A percentile compares a stretch with the other conserved stretches of the same genome.
phyloP scores from a whole-genome alignment of 2,797 vertebrate genomes.

The Tinamus major region DNA sequence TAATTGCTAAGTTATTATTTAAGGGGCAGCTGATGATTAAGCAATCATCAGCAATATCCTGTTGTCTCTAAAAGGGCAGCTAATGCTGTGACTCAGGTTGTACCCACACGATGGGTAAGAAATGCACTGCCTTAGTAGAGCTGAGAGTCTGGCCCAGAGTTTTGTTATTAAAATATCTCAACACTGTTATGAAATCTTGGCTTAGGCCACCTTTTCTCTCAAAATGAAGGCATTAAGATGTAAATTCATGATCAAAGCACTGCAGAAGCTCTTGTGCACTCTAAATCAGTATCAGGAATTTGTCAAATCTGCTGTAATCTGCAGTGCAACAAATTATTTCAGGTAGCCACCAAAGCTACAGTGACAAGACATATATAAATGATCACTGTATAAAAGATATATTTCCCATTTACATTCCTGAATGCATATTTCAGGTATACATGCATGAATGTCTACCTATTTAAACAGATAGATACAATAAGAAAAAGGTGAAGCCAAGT shows the following conservation, averaged over 20 bases:
- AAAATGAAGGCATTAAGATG: not conserved
- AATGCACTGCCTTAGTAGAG: not conserved
- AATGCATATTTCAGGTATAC: not conserved
- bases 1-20: not conserved
- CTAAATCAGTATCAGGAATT: not conserved
- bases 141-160: not conserved
- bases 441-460: not conserved
- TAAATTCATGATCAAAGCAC: not conserved
- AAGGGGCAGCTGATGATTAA: not conserved
- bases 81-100: not conserved
- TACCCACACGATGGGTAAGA: not conserved
- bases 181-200: not conserved
- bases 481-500: not conserved
- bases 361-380: not conserved
- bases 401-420: not conserved
- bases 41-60: not conserved
- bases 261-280: not conserved
- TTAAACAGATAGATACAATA: not conserved
- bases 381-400: not conserved
- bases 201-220: not conserved
- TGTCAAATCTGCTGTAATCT: not conserved
- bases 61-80: not conserved
- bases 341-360: not conserved
- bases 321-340: not conserved
- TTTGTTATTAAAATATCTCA: not conserved